Evolutionary conservation across 2,797 vertebrate genomes (phyloP).

Genomic region (Peromyscus attwateri): DNA sequence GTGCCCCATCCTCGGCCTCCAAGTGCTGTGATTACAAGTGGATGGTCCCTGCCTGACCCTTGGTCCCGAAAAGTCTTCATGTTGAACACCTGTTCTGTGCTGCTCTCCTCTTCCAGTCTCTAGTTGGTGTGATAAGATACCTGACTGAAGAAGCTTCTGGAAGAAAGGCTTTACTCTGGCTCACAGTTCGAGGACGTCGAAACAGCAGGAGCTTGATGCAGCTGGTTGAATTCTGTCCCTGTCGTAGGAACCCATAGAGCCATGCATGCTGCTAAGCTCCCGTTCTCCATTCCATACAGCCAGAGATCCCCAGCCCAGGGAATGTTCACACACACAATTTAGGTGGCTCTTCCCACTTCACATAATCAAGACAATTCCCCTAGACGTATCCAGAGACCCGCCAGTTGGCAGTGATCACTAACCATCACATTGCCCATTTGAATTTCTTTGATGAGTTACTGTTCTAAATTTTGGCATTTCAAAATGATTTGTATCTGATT

Average conservation of each 20-base stretch:
- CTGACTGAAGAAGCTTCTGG: neutral
- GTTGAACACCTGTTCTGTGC: neutral
- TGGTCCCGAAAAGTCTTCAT: neutral
- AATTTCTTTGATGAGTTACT: neutral
- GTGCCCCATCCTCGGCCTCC: neutral
- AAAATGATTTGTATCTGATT: neutral
- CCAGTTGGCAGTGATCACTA: too few relatives aligned
- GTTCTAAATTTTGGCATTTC: neutral
- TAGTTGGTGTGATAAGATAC: neutral
- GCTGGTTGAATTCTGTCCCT: neutral
- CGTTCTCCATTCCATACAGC: neutral
- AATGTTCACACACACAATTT: neutral
- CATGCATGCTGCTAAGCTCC: neutral
- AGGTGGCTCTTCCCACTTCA: neutral
- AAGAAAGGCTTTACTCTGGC: neutral
- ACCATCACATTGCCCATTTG: neutral
- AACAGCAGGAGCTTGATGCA: neutral
- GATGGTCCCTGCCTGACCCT: neutral
- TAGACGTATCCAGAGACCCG: neutral
- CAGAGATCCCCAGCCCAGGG: neutral
- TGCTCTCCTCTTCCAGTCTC: neutral
- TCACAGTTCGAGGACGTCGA: neutral
- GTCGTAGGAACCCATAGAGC: neutral
- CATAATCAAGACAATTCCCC: neutral
- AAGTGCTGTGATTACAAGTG: neutral